A percentile compares a stretch with the other conserved stretches of the same genome.
Conservation (phyloP, 64 coral and sea anemone species). For the Actinia tenebrosa region DNA sequence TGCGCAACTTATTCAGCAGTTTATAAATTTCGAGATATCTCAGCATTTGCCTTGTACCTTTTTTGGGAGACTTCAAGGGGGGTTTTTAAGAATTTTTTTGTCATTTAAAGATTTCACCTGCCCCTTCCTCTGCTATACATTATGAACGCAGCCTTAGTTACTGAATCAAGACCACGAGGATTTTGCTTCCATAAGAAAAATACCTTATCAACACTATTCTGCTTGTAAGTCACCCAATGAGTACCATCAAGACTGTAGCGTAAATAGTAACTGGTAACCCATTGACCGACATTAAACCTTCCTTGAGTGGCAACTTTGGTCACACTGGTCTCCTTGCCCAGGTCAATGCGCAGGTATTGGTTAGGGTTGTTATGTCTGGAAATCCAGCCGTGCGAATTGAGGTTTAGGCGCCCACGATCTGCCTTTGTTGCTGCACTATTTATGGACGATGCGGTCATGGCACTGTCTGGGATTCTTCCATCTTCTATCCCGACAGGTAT, state of each 20-base stretch:
- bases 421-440: not conserved
- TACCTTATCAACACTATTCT: conserved; percentile 9
- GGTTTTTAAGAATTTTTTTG: too few relatives aligned
- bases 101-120: too few relatives aligned
- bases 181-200: not conserved
- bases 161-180: too few relatives aligned
- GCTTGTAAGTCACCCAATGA: conserved; percentile 6
- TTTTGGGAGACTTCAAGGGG: too few relatives aligned
- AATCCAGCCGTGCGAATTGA: not conserved
- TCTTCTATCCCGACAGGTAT: conserved; percentile 7
- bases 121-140: too few relatives aligned
- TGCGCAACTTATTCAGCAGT: too few relatives aligned
- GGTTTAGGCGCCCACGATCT: not conserved
- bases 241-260: not conserved
- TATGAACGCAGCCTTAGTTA: too few relatives aligned
- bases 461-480: conserved; percentile 9
- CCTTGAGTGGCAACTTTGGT: conserved; percentile 10
- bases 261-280: not conserved
- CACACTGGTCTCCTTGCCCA: not conserved
- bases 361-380: not conserved
- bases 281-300: not conserved
- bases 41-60: too few relatives aligned
- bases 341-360: not conserved
- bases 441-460: not conserved
- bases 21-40: too few relatives aligned